Evolutionary conservation across 2,888 invertebrate genomes (phyloP), one percentile per base, ranked within the genome.

Genomic region (Tinea trinotella): DNA sequence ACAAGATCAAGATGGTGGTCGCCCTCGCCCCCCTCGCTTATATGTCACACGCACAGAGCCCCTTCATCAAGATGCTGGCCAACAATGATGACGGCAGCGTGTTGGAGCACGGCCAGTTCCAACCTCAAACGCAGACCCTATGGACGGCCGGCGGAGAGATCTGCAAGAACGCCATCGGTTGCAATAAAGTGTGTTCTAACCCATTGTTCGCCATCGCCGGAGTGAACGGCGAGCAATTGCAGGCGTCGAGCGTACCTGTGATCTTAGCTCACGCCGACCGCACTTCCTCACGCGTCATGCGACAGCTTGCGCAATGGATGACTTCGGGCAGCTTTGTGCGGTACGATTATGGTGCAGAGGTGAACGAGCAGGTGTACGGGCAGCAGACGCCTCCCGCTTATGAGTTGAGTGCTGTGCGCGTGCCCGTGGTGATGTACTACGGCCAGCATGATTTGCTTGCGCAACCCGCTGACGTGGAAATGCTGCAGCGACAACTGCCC

Each of bases 381-480:
- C 62, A 61, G 19, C 59, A 58, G 7, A 59, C 64, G 59, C 75
- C 87, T 1, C 80, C 83, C 0, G 70, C 67, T 36, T 87, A 80
- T 67, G 66, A 81, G 54, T 62, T 87, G 63, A 60, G 67, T 9
- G 66, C 71, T 35, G 83, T 87, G n/a, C 63, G 61, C 18, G 72
- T 68, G 0, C 87, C 88, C 1, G 80, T 86, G 15, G 67, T 66
- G 1, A 61, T 87, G 52, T 81, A 76, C 70, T 75, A 73, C 67
- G 75, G 78, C 56, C 71, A 74, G 12, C 89, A 90, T 49, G 94
- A 94, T 72, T 90, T 90, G 88, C 71, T 94, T 52, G 88, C 92
- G 13, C 78, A 87, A 56, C 86, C 88, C 46, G 71, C 73, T 61
- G 91, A 92, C 59, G 90, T 91, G 0, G 68, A 84, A 35, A 79